A percentile compares a stretch with the other conserved stretches of the same genome.
phyloP scores from a whole-genome alignment of 2,797 vertebrate species.

The Dendrocincla fuliginosa region DNA sequence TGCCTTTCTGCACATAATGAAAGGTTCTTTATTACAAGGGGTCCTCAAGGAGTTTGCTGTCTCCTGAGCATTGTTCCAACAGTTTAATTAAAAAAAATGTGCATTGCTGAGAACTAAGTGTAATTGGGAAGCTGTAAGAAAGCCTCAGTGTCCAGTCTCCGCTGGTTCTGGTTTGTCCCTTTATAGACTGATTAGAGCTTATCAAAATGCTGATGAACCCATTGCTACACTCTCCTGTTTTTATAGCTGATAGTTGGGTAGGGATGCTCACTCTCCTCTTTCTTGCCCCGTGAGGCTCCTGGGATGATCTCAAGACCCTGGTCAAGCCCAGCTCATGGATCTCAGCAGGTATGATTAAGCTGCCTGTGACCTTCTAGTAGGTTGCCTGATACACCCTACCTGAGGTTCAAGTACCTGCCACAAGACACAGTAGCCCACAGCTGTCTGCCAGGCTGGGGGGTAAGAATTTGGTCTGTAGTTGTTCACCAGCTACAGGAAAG shows the following conservation, averaged over 20 bases:
- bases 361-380: background rate
- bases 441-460: background rate
- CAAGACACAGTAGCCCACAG: rapidly evolving
- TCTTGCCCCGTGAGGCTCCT: background rate
- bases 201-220: background rate
- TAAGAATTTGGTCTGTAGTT: background rate
- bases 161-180: background rate
- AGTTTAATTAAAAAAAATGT: slow-evolving; percentile 63
- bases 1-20: slow-evolving; percentile 19
- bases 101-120: background rate
- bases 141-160: background rate
- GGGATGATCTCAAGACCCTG: background rate
- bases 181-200: background rate
- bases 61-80: slow-evolving; percentile 47
- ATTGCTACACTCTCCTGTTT: background rate
- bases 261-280: background rate
- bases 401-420: background rate
- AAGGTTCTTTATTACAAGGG: slow-evolving; percentile 45
- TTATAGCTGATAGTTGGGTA: background rate
- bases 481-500: background rate
- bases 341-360: background rate
- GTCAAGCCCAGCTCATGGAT: rapidly evolving
- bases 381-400: background rate
- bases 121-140: slow-evolving; percentile 19
- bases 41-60: slow-evolving; percentile 1